Conservation (phyloP, 2,888 invertebrate genomes). For the Coleophora deauratella region DNA sequence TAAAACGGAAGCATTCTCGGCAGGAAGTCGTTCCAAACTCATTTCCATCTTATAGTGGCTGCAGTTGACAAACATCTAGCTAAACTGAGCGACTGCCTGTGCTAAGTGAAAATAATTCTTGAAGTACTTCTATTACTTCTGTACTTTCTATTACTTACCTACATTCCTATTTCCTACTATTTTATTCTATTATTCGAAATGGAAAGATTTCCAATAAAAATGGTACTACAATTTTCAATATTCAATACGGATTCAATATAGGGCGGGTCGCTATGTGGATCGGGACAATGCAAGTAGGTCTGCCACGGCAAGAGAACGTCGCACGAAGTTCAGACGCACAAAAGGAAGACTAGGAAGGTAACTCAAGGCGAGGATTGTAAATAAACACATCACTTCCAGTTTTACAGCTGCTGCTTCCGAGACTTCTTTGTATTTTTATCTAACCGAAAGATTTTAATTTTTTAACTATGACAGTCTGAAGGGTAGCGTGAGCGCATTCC, state of each 20-base stretch:
- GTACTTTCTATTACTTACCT: too few species aligned
- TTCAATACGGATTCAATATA: slow-evolving; percentile 30
- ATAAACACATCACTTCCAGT: not conserved
- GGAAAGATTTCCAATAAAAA: slow-evolving; percentile 16
- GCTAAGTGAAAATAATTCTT: slow-evolving; percentile 6
- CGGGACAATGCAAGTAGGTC: slow-evolving; percentile 5
- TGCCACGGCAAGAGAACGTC: not conserved
- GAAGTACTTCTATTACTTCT: slow-evolving; percentile 4
- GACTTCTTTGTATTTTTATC: too few species aligned
- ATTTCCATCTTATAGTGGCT: slow-evolving; percentile 18
- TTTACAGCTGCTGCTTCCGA: not conserved
- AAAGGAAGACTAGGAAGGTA: not conserved
- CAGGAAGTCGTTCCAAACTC: slow-evolving; percentile 17
- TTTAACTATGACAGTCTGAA: too few species aligned
- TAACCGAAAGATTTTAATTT: too few species aligned
- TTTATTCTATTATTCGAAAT: slow-evolving; percentile 2
- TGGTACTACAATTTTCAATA: slow-evolving; percentile 30
- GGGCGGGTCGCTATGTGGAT: slow-evolving; percentile 10
- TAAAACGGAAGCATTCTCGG: slow-evolving; percentile 8
- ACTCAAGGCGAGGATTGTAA: not conserved
- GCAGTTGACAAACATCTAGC: slow-evolving; percentile 17
- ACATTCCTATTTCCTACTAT: too few species aligned
- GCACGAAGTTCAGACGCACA: too few species aligned
- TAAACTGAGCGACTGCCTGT: slow-evolving; percentile 7
- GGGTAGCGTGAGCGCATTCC: too few species aligned